phyloP scores from a whole-genome alignment of 2,797 vertebrate species.

The Phataginus tetradactyla region DNA sequence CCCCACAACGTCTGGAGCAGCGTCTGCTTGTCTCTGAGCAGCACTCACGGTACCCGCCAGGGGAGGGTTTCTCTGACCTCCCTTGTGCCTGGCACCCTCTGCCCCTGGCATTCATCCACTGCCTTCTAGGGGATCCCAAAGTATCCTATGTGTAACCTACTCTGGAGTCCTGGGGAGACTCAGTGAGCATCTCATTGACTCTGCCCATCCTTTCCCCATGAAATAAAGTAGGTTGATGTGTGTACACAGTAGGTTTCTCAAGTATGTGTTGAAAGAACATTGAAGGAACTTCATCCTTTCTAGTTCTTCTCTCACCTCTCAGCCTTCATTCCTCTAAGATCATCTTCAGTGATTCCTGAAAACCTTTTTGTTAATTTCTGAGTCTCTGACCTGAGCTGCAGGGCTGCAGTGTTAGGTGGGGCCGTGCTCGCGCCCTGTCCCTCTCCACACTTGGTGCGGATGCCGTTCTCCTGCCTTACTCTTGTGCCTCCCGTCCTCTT shows the following conservation, averaged over 20 bases:
- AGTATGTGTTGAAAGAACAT: fast-evolving
- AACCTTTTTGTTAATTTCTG: neutral
- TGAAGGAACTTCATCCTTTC: neutral
- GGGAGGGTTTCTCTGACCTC: neutral
- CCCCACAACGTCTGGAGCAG: neutral
- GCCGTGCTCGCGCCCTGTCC: fast-evolving
- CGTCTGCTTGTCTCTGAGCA: neutral
- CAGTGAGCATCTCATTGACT: fast-evolving
- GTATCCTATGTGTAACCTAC: neutral
- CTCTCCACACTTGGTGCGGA: fast-evolving
- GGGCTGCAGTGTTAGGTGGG: neutral
- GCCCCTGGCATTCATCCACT: fast-evolving
- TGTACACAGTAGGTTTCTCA: neutral
- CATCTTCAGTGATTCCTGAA: neutral
- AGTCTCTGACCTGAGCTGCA: neutral
- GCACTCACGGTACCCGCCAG: neutral
- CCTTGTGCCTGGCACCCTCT: neutral
- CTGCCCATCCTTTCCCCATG: neutral
- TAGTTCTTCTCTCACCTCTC: neutral
- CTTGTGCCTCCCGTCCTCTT: fast-evolving
- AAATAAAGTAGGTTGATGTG: no score
- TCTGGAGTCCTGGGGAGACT: neutral
- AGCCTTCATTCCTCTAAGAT: neutral
- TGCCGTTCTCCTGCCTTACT: neutral
- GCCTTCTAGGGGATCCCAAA: fast-evolving